These are phyloP conservation scores for Bujurquina vittata DNA, from an alignment of 2,113 vertebrate species.

Conservation along the genomic window DNA sequence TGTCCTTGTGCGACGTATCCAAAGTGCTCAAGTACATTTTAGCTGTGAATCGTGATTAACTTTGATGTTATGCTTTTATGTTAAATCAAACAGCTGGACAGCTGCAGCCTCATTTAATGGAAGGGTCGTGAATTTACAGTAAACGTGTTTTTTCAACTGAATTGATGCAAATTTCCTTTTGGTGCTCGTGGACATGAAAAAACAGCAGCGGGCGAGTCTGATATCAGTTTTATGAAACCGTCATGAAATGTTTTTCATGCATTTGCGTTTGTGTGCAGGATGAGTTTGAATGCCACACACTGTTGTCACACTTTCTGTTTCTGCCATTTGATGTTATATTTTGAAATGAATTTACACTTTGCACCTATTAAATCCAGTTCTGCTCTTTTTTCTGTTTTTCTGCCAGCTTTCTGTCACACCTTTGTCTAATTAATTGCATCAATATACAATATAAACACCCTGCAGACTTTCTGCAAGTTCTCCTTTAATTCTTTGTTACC, in stretches of 20 bases:
- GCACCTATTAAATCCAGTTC: background rate
- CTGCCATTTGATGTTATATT: background rate
- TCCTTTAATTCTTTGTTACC: background rate
- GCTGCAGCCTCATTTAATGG: background rate
- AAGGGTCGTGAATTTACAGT: background rate
- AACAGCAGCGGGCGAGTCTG: background rate
- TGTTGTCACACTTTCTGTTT: background rate
- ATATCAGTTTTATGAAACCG: background rate
- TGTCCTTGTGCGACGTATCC: background rate
- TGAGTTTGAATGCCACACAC: background rate
- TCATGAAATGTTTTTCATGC: background rate
- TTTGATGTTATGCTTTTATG: background rate
- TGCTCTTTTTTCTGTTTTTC: no score
- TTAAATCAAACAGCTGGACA: background rate
- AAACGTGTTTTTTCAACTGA: accelerated
- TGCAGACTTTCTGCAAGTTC: background rate
- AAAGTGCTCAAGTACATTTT: no score
- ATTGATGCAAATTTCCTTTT: background rate
- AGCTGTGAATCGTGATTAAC: background rate
- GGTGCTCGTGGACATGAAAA: background rate
- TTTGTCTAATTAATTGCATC: background rate
- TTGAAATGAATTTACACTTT: no score
- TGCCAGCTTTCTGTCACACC: background rate
- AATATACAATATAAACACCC: background rate
- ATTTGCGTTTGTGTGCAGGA: background rate